Evolutionary conservation across 1,140 invertebrate species (phyloP).

Genomic region (Campodea augens): DNA sequence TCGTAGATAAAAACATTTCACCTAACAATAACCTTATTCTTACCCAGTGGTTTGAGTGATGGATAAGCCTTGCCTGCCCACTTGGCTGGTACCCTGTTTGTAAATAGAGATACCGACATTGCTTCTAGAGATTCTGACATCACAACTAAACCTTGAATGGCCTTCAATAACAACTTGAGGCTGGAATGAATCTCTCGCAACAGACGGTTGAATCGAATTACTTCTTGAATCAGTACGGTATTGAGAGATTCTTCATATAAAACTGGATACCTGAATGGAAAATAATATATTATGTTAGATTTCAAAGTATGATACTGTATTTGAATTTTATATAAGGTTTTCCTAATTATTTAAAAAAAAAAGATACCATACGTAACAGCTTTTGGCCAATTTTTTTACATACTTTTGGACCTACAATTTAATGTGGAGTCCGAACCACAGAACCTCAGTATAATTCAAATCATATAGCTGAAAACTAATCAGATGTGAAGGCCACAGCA

Average conservation of each 20-base stretch:
- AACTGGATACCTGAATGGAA: constrained; percentile 43
- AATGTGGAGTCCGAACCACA: too few relatives aligned
- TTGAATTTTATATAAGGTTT: constrained; percentile 25
- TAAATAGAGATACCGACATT: constrained; percentile 43
- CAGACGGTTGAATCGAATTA: constrained; percentile 51
- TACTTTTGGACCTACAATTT: too few relatives aligned
- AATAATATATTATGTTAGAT: too few relatives aligned
- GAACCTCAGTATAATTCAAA: too few relatives aligned
- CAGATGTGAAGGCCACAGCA: too few relatives aligned
- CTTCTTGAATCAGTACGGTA: constrained; percentile 61
- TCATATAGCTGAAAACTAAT: too few relatives aligned
- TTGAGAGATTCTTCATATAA: constrained; percentile 63
- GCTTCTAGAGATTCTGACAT: constrained; percentile 68
- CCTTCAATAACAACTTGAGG: constrained; percentile 44
- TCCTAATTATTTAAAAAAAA: constrained; percentile 16
- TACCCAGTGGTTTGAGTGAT: constrained; percentile 59
- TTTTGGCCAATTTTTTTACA: too few relatives aligned
- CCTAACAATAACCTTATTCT: too few relatives aligned
- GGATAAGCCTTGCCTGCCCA: constrained; percentile 57
- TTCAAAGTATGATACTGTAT: too few relatives aligned
- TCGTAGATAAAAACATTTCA: too few relatives aligned
- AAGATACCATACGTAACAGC: too few relatives aligned
- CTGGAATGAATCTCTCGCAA: constrained; percentile 37
- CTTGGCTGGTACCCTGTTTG: constrained; percentile 44
- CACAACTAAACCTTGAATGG: constrained; percentile 55